These are phyloP conservation scores for Agonopterix heracliana DNA, from an alignment of 2,888 invertebrate genomes.

Conservation along the genomic window DNA sequence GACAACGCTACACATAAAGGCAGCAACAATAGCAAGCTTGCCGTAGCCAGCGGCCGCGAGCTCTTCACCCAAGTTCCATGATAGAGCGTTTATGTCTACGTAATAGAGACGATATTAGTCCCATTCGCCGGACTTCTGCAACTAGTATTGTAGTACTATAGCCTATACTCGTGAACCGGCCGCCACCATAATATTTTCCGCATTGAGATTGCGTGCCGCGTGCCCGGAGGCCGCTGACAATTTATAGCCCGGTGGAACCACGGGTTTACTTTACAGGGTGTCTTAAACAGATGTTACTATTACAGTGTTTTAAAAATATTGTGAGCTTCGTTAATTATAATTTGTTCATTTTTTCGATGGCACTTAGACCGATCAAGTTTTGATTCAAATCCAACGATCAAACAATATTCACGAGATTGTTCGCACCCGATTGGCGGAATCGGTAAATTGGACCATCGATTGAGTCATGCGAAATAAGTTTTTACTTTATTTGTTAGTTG, in stretches of 20 bases:
- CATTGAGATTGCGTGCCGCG: constrained; percentile 72
- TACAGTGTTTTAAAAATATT: constrained; percentile 1
- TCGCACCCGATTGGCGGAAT: no score
- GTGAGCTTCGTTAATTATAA: neutral
- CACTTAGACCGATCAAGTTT: no score
- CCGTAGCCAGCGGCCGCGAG: constrained; percentile 36
- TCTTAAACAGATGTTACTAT: neutral
- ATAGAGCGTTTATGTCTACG: no score
- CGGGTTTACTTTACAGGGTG: constrained; percentile 12
- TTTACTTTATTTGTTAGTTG: no score
- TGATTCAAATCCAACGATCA: no score
- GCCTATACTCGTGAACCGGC: constrained; percentile 7
- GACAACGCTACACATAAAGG: neutral
- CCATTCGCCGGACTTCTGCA: no score
- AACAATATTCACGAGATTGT: no score
- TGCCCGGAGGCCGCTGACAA: constrained; percentile 69
- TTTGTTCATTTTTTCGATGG: no score
- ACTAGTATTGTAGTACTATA: neutral
- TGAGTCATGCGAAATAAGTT: no score
- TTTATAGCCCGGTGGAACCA: constrained; percentile 64
- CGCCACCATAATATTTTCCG: constrained; percentile 58
- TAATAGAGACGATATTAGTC: no score
- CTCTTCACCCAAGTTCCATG: neutral
- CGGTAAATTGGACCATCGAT: no score
- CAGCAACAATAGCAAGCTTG: constrained; percentile 39